Percentiles rank a stretch among this genome's conserved stretches.
phyloP scores from a whole-genome alignment of 2,113 vertebrate genomes.

The Pseudorasbora parva region DNA sequence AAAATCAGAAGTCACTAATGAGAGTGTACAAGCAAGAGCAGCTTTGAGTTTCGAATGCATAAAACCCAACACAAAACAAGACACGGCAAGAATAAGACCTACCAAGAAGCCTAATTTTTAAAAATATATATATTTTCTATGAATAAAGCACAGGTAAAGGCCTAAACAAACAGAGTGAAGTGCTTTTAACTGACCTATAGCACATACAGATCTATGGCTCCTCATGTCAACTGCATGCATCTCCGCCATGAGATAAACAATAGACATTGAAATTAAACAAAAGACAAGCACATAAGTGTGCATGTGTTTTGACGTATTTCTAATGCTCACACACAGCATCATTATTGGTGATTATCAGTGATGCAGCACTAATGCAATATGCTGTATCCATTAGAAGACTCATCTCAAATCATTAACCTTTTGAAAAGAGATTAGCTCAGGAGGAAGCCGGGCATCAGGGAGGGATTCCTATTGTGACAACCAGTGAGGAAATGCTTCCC shows the following conservation, averaged over 20 bases:
- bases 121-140: no score
- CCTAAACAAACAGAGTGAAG: neutral
- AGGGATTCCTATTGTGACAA: conserved; percentile 52
- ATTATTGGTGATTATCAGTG: neutral
- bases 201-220: neutral
- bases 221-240: neutral
- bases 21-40: neutral
- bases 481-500: conserved; percentile 38
- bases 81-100: neutral
- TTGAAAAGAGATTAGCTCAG: conserved; percentile 57
- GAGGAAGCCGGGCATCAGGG: conserved; percentile 52
- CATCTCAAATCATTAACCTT: conserved; percentile 59
- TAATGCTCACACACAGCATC: neutral
- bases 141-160: no score
- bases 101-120: neutral
- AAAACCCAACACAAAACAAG: conserved; percentile 13
- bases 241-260: neutral
- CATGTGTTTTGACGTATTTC: neutral
- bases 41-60: neutral
- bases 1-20: neutral
- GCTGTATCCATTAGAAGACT: conserved; percentile 43
- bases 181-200: neutral
- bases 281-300: neutral
- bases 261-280: neutral
- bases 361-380: conserved; percentile 21